Base-by-base conservation (phyloP, 2,797 vertebrate species). In the Amphiprion clarkii region DNA sequence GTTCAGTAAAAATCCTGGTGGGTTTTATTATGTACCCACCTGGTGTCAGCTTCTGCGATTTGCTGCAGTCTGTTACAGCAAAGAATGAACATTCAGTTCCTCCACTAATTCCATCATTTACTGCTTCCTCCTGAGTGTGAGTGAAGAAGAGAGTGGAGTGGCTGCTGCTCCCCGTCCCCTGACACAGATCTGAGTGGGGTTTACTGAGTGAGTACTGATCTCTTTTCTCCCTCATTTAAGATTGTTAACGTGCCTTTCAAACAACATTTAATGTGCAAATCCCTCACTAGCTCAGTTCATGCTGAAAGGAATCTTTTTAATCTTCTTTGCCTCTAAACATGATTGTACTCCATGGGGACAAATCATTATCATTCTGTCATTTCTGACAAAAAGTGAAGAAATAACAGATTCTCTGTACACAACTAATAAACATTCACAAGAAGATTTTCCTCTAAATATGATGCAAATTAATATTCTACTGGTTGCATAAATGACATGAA, bases 201-300 rank as follows among this genome's bases (percentile, higher is more conserved):
- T 72, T 67, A 72, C 44, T 21, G n/a, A 70, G 29, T 11, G 62
- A 67, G 23, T 56, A 60, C 21, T 56, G 68, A 71, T 67, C 63
- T 42, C 3, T 16, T 65, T 55, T 48, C 17, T 13, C 40, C 40
- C 54, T 58, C 27, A 42, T 70, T 74, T 66, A 60, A 74, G 33
- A 62, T 59, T 1, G 56, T 80, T 71, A 29, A 67, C 54, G n/a
- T 64, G 33, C 33, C 55, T 65, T 60, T 60, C 29, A 31, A 67
- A 52, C 0, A 25, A 55, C 59, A 42, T 54, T 69, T 55, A 73
- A 54, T 65, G 29, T 65, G 25, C 29, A 58, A 78, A 72, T 79
- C 64, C 39, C 59, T 31, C 74, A 46, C 29, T 14, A 33, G 58
- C 60, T 65, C 51, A 33, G 46, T 42, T 67, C 69, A 57, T 21